A percentile compares a stretch with the other conserved stretches of the same genome.
phyloP scores from a whole-genome alignment of 1,140 invertebrate species.

The Drosophila repleta region DNA sequence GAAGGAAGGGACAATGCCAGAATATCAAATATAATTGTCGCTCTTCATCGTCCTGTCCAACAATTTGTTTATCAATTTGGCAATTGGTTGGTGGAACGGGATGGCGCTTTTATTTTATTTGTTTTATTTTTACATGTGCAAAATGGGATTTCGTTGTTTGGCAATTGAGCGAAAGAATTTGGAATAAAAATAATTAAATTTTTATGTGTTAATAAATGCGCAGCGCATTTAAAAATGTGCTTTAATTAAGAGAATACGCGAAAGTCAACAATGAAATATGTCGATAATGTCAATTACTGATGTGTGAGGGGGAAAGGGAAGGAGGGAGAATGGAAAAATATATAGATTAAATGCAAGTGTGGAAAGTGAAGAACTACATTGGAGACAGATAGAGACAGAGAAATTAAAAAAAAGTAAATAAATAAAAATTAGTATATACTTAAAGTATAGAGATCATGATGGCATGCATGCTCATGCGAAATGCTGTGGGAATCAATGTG shows the following conservation, averaged over 20 bases:
- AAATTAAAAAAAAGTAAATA: not conserved
- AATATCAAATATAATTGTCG: conserved; percentile 12
- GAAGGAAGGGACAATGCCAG: conserved; percentile 28
- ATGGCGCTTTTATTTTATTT: conserved; percentile 58
- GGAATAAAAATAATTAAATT: conserved; percentile 67
- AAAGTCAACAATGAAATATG: conserved; percentile 56
- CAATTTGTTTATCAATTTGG: conserved; percentile 60
- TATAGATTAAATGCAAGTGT: not conserved
- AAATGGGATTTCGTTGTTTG: conserved; percentile 52
- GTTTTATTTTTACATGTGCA: conserved; percentile 49
- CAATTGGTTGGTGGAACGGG: conserved; percentile 48
- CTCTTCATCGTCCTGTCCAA: conserved; percentile 3
- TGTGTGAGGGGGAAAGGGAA: too few species aligned
- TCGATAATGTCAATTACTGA: not conserved
- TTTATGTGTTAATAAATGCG: conserved; percentile 62
- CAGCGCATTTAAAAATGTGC: conserved; percentile 43
- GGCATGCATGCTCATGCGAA: not conserved
- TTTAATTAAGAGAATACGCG: conserved; percentile 63
- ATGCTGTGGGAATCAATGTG: not conserved
- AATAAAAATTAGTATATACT: too few species aligned
- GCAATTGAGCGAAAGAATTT: conserved; percentile 21
- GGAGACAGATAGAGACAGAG: too few species aligned
- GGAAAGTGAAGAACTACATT: too few species aligned
- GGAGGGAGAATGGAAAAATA: not conserved
- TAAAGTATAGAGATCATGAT: too few species aligned